phyloP scores from a whole-genome alignment of 2,113 vertebrate species.

The Orthonyx spaldingii region DNA sequence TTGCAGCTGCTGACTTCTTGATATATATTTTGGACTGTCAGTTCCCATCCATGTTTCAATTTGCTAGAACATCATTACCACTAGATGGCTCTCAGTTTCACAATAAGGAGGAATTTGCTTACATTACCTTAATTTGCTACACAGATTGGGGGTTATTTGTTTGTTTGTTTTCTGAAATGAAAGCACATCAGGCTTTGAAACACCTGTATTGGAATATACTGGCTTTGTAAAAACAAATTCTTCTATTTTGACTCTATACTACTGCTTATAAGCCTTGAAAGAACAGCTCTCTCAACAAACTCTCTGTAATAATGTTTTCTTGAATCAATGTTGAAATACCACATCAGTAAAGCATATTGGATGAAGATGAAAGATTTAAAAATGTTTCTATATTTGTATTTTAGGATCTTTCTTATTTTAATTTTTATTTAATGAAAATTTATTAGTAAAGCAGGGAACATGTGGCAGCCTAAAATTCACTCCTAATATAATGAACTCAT shows the following conservation, averaged over 20 bases:
- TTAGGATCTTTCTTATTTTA: neutral
- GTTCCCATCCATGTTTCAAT: neutral
- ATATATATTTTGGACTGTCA: fast-evolving
- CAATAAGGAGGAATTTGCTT: neutral
- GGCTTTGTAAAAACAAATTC: neutral
- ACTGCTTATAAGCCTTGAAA: neutral
- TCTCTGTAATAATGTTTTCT: neutral
- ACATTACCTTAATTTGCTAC: neutral
- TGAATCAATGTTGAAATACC: neutral
- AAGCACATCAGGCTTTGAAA: neutral
- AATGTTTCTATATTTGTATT: neutral
- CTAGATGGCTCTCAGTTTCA: slow-evolving; percentile 66
- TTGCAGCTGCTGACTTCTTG: neutral
- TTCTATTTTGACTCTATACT: neutral
- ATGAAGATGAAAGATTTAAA: neutral
- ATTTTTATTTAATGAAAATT: neutral
- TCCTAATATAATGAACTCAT: neutral
- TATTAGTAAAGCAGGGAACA: neutral
- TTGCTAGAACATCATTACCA: neutral
- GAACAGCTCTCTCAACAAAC: neutral
- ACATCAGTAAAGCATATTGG: neutral
- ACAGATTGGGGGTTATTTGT: fast-evolving
- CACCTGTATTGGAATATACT: neutral
- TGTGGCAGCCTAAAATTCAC: neutral
- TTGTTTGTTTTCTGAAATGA: neutral